Evolutionary conservation across 2,888 invertebrate species (phyloP).

Genomic region (Xylocampa areola): DNA sequence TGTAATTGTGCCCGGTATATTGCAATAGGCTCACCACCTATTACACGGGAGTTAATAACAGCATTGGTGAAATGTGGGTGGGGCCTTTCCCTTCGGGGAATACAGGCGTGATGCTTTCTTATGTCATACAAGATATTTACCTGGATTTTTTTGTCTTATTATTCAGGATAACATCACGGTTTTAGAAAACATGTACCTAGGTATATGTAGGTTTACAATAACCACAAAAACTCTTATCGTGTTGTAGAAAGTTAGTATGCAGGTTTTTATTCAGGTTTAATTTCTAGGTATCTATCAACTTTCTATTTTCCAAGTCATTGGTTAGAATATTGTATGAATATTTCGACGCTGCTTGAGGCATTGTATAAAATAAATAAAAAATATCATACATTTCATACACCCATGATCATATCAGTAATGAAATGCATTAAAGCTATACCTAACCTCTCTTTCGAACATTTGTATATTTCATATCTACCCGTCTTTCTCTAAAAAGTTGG

Average conservation of each 20-base stretch:
- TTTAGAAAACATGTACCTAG: too few species aligned
- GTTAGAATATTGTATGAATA: constrained; percentile 1
- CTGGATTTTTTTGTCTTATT: too few species aligned
- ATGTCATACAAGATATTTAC: too few species aligned
- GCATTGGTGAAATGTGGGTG: too few species aligned
- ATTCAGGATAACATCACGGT: too few species aligned
- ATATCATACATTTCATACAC: constrained; percentile 15
- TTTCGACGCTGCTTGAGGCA: constrained; percentile 7
- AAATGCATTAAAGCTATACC: constrained; percentile 29
- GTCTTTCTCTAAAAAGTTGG: constrained; percentile 50
- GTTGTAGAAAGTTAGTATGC: constrained; percentile 11
- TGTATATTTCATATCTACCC: constrained; percentile 8
- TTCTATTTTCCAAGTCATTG: constrained; percentile 24
- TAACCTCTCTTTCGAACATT: constrained; percentile 25
- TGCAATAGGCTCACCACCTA: too few species aligned
- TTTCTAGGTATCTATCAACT: constrained; percentile 2
- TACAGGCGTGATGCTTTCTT: too few species aligned
- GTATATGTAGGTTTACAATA: too few species aligned
- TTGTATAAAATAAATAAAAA: constrained; percentile 14
- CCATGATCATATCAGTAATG: constrained; percentile 17
- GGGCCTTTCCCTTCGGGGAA: too few species aligned
- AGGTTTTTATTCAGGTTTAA: constrained; percentile 8
- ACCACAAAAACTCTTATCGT: not conserved
- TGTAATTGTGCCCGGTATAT: too few species aligned
- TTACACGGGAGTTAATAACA: too few species aligned